These are phyloP conservation scores for Sinotaia quadrata DNA, from an alignment of 2,888 invertebrate species.

Conservation along the genomic window DNA sequence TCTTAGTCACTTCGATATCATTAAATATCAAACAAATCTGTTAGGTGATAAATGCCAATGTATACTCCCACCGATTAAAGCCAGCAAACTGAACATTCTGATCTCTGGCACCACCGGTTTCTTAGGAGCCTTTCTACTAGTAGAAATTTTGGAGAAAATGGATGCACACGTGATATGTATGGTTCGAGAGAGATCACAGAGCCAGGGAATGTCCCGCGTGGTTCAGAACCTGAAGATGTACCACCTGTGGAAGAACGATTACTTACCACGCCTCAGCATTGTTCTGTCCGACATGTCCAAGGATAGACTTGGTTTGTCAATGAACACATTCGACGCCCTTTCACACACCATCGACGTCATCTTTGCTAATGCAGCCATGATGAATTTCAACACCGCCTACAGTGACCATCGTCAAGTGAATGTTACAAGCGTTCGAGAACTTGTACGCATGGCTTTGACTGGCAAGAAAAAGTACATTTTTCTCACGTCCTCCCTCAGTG, in stretches of 20 bases:
- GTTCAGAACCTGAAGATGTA: constrained; percentile 52
- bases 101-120: constrained; percentile 56
- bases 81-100: constrained; percentile 37
- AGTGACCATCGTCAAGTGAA: constrained; percentile 50
- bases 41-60: too few relatives aligned
- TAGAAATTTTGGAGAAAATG: constrained; percentile 49
- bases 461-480: constrained; percentile 52
- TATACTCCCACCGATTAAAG: neutral
- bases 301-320: constrained; percentile 47
- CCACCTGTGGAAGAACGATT: constrained; percentile 49
- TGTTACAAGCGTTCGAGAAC: constrained; percentile 50
- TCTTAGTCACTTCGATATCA: neutral
- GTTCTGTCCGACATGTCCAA: constrained; percentile 52
- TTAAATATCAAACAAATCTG: too few relatives aligned
- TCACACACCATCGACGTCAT: constrained; percentile 47
- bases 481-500: constrained; percentile 51
- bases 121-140: constrained; percentile 50
- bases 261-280: constrained; percentile 44
- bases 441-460: constrained; percentile 50
- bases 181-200: constrained; percentile 51
- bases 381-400: constrained; percentile 55
- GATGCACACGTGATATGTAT: constrained; percentile 51
- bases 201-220: constrained; percentile 47
- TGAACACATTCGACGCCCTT: constrained; percentile 46
- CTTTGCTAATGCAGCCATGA: constrained; percentile 54